phyloP scores from a whole-genome alignment of 2,888 invertebrate species.

The Luffia ferchaultella region DNA sequence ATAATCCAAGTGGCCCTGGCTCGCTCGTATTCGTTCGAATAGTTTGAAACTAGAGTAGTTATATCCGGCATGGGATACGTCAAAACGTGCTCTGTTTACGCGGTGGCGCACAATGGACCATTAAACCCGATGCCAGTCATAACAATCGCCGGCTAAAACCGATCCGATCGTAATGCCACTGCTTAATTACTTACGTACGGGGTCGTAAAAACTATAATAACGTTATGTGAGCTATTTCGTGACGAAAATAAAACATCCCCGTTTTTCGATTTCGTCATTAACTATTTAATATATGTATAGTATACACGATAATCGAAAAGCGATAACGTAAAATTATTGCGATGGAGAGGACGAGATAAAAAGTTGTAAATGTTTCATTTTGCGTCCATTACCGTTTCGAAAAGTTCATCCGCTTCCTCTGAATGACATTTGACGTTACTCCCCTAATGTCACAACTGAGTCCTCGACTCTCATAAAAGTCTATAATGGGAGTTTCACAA shows the following conservation, averaged over 20 bases:
- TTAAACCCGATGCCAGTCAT: constrained; percentile 49
- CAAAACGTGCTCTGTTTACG: constrained; percentile 58
- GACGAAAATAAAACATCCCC: not conserved
- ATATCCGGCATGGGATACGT: not conserved
- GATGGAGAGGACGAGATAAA: not conserved
- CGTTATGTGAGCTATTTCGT: not conserved
- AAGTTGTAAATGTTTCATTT: not conserved
- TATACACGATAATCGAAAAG: not conserved
- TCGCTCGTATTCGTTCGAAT: constrained; percentile 23
- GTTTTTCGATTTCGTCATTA: not conserved
- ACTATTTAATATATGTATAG: not conserved
- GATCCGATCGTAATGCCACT: constrained; percentile 52
- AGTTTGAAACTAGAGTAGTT: constrained; percentile 8
- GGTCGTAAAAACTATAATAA: constrained; percentile 42
- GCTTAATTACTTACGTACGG: constrained; percentile 60
- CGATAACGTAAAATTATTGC: not conserved
- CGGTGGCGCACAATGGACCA: constrained; percentile 60
- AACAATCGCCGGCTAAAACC: constrained; percentile 33
- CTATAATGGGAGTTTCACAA: constrained; percentile 18
- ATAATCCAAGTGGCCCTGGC: constrained; percentile 29
- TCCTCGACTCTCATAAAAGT: constrained; percentile 15
- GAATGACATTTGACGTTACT: not conserved
- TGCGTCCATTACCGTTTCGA: not conserved
- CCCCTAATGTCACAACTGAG: not conserved
- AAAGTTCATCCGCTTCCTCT: not conserved